Percentiles rank a stretch among this genome's conserved stretches.
These are phyloP conservation scores for Aurelia aurita DNA, from an alignment of 30 jellyfish, hydroid and myxozoan species.

Conservation along the genomic window DNA sequence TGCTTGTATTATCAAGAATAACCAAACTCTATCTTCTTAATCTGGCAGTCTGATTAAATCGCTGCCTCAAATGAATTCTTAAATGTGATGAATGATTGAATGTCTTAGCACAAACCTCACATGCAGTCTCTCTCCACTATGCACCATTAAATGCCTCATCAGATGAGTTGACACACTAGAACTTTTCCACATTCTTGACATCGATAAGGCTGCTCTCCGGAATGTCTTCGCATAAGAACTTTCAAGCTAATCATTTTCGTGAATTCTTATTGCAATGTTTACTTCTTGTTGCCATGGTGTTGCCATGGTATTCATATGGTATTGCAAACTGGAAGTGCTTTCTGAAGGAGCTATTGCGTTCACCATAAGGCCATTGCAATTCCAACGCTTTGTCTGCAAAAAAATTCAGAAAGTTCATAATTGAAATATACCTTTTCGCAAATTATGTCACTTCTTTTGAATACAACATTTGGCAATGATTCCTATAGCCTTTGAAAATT, in stretches of 20 bases:
- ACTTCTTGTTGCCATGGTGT: slow-evolving; percentile 51
- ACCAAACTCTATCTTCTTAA: slow-evolving; percentile 21
- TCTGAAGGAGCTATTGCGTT: slow-evolving; percentile 34
- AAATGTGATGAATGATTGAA: slow-evolving; percentile 67
- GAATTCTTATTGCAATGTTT: slow-evolving; percentile 63
- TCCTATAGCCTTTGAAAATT: too few relatives aligned
- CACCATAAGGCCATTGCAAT: slow-evolving; percentile 58
- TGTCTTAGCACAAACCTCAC: slow-evolving; percentile 71
- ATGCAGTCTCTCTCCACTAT: slow-evolving; percentile 67
- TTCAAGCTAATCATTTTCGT: slow-evolving; percentile 70
- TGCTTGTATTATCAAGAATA: too few relatives aligned
- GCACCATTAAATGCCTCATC: slow-evolving; percentile 65
- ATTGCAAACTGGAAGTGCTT: slow-evolving; percentile 55
- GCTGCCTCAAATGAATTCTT: slow-evolving; percentile 54
- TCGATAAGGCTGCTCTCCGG: slow-evolving; percentile 74
- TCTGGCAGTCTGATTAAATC: slow-evolving; percentile 64
- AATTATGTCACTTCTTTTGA: too few relatives aligned
- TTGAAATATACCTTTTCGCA: too few relatives aligned
- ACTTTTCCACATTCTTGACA: slow-evolving; percentile 77
- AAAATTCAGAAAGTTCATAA: background rate
- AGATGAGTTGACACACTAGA: slow-evolving; percentile 61
- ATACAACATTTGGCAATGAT: too few relatives aligned
- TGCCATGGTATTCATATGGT: slow-evolving; percentile 44
- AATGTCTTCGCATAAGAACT: slow-evolving; percentile 64
- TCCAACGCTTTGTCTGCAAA: slow-evolving; percentile 18